Conservation (phyloP, 2,797 vertebrate species). For the Argya squamiceps region DNA sequence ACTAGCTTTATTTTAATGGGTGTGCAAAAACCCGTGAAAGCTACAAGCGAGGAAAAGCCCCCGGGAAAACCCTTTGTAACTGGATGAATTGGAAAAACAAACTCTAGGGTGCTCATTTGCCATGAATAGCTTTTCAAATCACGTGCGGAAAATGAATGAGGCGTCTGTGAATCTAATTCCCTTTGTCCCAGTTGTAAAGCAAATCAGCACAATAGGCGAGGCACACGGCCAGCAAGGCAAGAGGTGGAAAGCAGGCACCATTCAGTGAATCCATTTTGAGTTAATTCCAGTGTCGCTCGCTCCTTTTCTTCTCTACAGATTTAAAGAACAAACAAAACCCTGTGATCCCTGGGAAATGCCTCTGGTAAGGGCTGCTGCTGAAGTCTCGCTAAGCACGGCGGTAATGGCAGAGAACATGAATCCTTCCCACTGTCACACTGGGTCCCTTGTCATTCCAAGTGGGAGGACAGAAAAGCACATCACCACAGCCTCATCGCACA, state of each 20-base stretch:
- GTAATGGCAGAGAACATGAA: not conserved
- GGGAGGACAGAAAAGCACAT: not conserved
- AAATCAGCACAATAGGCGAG: constrained; percentile 19
- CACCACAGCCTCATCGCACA: not conserved
- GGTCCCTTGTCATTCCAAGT: not conserved
- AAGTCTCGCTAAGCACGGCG: not conserved
- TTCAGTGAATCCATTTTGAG: constrained; percentile 41
- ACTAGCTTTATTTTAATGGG: constrained; percentile 11
- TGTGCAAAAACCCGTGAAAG: constrained; percentile 13
- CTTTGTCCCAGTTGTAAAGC: constrained; percentile 61
- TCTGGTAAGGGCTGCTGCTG: not conserved
- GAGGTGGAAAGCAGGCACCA: constrained; percentile 41
- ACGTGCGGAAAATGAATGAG: constrained; percentile 30
- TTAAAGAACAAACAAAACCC: constrained; percentile 41
- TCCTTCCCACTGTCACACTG: not conserved
- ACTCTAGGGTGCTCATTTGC: not conserved
- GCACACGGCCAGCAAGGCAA: constrained; percentile 52
- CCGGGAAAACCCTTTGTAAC: constrained; percentile 15
- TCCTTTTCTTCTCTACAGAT: constrained; percentile 35
- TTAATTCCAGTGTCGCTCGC: not conserved
- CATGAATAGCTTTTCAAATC: constrained; percentile 43
- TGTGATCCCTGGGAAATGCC: constrained; percentile 14
- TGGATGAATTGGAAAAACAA: constrained; percentile 60
- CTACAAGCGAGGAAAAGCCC: constrained; percentile 13
- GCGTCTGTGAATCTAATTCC: constrained; percentile 30